Base-by-base conservation (phyloP, 2,888 invertebrate genomes). In the Xanthostigma xanthostigma region DNA sequence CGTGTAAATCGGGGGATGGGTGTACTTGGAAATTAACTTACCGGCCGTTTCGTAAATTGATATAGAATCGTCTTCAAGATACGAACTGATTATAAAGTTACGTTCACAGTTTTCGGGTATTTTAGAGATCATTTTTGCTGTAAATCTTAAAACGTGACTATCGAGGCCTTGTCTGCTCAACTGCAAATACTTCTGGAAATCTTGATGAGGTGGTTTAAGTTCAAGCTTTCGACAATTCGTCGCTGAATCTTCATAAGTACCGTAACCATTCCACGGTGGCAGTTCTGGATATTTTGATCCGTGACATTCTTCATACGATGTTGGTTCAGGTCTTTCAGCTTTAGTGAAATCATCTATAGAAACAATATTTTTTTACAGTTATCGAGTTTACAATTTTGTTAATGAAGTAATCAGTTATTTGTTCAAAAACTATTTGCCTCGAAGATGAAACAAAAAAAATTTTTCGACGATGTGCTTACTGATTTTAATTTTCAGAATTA, bases 231-330 rank as follows among this genome's bases (percentile, higher is more conserved):
- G 75, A 60, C 92, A 92, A 61, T 91, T 92, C 55, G 84, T 84
- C 9, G 90, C 84, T 0, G 92, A 92, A 62, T 94, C 93, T 52
- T 90, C 90, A 60, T 88, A 85, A 0, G 82, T 79, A 0, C 94
- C 94, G 66, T 81, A 91, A 3, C 93, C 93, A 61, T 92, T 93
- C 78, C 88, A 93, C 0, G 92, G 92, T 0, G 93, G 92, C 41
- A 85, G 61, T 54, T 75, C 65, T 17, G 72, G 66, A 4, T 62
- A 27, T 9, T 17, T 36, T 37, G 42, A 17, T 6, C 8, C 12
- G 11, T 34, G 12, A 13, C 13, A 9, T n/a, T 52, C 50, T 12
- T 66, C 64, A 27, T 5, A 27, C 35, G 61, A 58, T 45, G 59
- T 57, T 38, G 57, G 62, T 44, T 53, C 56, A 2, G 81, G 81